Percentiles rank a stretch among this genome's conserved stretches.
Conservation (phyloP, 2,888 invertebrate genomes). For the Pyrrhia umbra region DNA sequence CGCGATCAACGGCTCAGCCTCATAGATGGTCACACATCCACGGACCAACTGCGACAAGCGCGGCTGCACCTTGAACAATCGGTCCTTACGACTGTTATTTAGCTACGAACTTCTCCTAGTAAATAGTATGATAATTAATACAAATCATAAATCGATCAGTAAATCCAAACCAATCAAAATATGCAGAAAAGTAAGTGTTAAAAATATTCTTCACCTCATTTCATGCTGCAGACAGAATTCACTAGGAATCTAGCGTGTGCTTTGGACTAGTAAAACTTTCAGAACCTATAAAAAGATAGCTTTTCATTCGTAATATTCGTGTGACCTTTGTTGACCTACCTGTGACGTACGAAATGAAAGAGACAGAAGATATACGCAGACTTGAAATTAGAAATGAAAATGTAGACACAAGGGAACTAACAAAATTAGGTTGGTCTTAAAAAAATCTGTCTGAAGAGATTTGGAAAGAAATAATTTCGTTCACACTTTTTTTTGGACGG, state of each 20-base stretch:
- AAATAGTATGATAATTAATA: too few relatives aligned
- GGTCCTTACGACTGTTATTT: too few relatives aligned
- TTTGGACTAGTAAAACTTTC: slow-evolving; percentile 14
- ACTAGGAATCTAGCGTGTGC: slow-evolving; percentile 15
- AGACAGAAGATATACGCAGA: slow-evolving; percentile 34
- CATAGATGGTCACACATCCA: too few relatives aligned
- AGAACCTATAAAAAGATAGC: slow-evolving; percentile 22
- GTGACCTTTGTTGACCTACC: slow-evolving; percentile 64
- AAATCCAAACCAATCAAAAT: too few relatives aligned
- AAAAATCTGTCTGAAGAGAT: slow-evolving; percentile 4
- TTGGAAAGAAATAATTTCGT: background rate
- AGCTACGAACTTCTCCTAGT: too few relatives aligned
- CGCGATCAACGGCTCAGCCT: too few relatives aligned
- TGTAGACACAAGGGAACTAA: slow-evolving; percentile 33
- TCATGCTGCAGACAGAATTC: slow-evolving; percentile 3
- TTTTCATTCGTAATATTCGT: slow-evolving; percentile 43
- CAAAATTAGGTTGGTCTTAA: slow-evolving; percentile 31
- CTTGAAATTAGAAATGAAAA: slow-evolving; percentile 43
- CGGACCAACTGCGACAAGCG: too few relatives aligned
- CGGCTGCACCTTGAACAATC: too few relatives aligned
- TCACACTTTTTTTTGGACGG: slow-evolving; percentile 9
- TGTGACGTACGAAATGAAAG: slow-evolving; percentile 49
- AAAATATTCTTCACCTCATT: too few relatives aligned
- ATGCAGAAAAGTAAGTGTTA: too few relatives aligned
- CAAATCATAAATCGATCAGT: too few relatives aligned